Base-by-base conservation (phyloP, 2,888 invertebrate genomes). In the Perdita meconis region DNA sequence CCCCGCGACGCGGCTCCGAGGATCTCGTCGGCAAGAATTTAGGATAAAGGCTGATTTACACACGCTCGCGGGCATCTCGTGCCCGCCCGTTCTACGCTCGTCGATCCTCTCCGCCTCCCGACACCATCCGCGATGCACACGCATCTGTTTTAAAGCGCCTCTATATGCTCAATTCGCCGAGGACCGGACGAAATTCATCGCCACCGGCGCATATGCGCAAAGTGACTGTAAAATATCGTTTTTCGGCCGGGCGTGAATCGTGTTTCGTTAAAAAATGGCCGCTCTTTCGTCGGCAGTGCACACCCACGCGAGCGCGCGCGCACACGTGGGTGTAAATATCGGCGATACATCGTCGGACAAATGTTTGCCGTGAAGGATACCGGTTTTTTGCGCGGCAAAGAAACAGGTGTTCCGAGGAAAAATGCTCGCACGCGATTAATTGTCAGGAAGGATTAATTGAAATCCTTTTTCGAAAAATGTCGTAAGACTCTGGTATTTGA, bases 1-100 rank as follows among this genome's bases (percentile, higher is more conserved):
- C 44, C n/a, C 22, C 2, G 38, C 22, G 13, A 26, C 36, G 51
- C 38, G 22, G n/a, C 81, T 57, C 36, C 24, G 19, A 76, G 81
- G 81, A 81, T 83, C 68, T 79, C 65, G 61, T 71, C 74, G 69
- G 56, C 69, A 64, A 42, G 80, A 73, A 71, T 80, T 78, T 66
- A 51, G 60, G 53, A 68, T 69, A 66, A 68, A 72, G 72, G 66
- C 78, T 81, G 83, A 81, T 76, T 83, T 78, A 75, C 67, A 72
- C 60, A 51, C 16, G 61, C 13, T n/a, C 51, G 26, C 44, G 51
- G 50, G 44, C 47, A 19, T 47, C 56, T 24, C n/a, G 19, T 16
- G 38, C 8, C 4, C 22, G 13, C 22, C 30, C 34, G 10, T 16
- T n/a, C 19, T 16, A 16, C 16, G 38, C 34, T 69, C 61, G 72